Evolutionary conservation across 2,113 vertebrate genomes (phyloP).

Genomic region (Dasypus novemcinctus): DNA sequence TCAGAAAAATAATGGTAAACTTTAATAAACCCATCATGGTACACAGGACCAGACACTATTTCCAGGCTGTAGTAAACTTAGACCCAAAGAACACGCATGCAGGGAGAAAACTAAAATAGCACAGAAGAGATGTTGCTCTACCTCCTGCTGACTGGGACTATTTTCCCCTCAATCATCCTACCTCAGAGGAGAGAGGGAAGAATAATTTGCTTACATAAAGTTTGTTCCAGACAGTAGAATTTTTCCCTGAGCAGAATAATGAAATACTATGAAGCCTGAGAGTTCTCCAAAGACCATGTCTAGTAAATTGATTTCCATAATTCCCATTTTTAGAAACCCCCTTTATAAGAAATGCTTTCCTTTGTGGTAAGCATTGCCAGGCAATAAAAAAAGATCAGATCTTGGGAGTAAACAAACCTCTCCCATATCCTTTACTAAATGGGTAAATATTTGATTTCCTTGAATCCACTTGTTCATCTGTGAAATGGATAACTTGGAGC

Average conservation of each 20-base stretch:
- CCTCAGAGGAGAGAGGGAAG: not conserved
- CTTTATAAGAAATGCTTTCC: not conserved
- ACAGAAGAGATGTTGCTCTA: not conserved
- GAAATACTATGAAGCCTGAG: not conserved
- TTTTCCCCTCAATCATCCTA: not conserved
- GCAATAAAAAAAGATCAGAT: not conserved
- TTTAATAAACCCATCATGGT: not conserved
- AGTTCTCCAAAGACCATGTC: not conserved
- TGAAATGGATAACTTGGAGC: not conserved
- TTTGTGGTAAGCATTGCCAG: not conserved
- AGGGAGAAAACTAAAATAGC: not conserved
- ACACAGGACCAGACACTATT: not conserved
- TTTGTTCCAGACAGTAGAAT: not conserved
- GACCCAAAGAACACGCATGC: not conserved
- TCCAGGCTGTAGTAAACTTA: not conserved
- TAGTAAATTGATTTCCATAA: not conserved
- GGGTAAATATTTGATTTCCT: not conserved
- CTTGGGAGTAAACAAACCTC: constrained; percentile 8
- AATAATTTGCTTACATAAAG: not conserved
- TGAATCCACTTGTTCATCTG: not conserved
- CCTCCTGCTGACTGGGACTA: not conserved
- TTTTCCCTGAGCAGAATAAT: constrained; percentile 8
- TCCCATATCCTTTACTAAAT: not conserved
- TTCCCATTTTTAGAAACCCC: not conserved
- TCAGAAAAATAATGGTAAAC: not conserved